phyloP scores from a whole-genome alignment of 2,797 vertebrate species.

The Poecilia wingei region DNA sequence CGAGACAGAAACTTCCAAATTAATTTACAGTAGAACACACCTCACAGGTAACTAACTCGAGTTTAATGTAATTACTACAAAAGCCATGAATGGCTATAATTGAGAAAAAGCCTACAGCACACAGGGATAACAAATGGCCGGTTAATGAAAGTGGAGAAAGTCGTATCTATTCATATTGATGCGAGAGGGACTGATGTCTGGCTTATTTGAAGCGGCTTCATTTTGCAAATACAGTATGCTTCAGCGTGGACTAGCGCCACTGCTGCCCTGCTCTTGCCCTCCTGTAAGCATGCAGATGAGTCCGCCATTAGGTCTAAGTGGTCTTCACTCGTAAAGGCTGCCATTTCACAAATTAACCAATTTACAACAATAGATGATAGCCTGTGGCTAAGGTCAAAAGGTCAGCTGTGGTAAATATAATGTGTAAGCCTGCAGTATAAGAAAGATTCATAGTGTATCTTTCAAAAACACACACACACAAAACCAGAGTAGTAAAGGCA shows the following conservation, averaged over 20 bases:
- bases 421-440: conserved; percentile 65
- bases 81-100: conserved; percentile 84
- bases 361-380: conserved; percentile 72
- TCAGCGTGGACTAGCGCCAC: conserved; percentile 49
- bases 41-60: conserved; percentile 84
- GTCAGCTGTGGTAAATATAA: conserved; percentile 75
- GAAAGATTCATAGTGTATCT: conserved; percentile 65
- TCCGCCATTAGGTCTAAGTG: conserved; percentile 76
- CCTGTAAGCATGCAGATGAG: conserved; percentile 72
- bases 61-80: conserved; percentile 85
- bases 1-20: conserved; percentile 82
- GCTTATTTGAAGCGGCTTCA: conserved; percentile 77
- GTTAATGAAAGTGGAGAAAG: conserved; percentile 80
- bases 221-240: conserved; percentile 60
- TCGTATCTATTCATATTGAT: conserved; percentile 72
- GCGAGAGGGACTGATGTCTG: conserved; percentile 63
- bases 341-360: conserved; percentile 79
- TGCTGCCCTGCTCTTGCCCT: conserved; percentile 63
- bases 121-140: conserved; percentile 80
- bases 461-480: conserved; percentile 46
- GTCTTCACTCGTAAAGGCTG: conserved; percentile 73
- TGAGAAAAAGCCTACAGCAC: conserved; percentile 84
- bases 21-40: conserved; percentile 85
- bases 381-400: conserved; percentile 77
- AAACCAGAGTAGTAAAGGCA: conserved; percentile 20